A percentile compares a stretch with the other conserved stretches of the same genome.
Conservation (phyloP, 2,113 vertebrate species). For the Megalops atlanticus region DNA sequence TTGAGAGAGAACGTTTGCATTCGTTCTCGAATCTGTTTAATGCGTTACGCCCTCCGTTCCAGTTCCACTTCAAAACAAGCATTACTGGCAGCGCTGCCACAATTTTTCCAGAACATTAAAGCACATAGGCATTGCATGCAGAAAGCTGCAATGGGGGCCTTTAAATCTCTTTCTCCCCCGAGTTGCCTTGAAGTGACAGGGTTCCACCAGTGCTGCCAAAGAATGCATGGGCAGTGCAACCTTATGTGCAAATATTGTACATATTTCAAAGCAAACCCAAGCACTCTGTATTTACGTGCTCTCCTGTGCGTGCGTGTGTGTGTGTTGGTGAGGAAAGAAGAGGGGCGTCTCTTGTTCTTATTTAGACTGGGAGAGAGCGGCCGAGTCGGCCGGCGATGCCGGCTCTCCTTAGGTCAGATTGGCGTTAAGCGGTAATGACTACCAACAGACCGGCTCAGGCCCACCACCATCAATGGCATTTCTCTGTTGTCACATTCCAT, state of each 20-base stretch:
- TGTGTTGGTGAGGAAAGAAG: neutral
- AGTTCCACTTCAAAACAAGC: neutral
- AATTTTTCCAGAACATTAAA: neutral
- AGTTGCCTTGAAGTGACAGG: neutral
- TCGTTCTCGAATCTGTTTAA: neutral
- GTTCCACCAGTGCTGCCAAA: neutral
- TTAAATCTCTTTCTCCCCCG: neutral
- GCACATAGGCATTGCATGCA: neutral
- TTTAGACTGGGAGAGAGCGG: neutral
- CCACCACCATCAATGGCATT: neutral
- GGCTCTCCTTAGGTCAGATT: neutral
- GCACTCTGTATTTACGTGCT: too few species aligned
- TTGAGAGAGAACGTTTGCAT: neutral
- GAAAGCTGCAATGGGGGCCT: neutral
- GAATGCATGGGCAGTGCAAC: neutral
- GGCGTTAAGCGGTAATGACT: slow-evolving; percentile 6
- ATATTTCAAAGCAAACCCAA: neutral
- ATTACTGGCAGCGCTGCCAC: neutral
- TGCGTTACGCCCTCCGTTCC: neutral
- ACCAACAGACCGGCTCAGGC: slow-evolving; percentile 7
- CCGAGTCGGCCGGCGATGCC: neutral
- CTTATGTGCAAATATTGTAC: neutral
- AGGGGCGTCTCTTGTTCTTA: neutral
- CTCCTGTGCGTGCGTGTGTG: too few species aligned
- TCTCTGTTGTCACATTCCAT: slow-evolving; percentile 5